A percentile compares a stretch with the other conserved stretches of the same genome.
phyloP scores from a whole-genome alignment of 1,140 invertebrate species.

The Trialeurodes vaporariorum region DNA sequence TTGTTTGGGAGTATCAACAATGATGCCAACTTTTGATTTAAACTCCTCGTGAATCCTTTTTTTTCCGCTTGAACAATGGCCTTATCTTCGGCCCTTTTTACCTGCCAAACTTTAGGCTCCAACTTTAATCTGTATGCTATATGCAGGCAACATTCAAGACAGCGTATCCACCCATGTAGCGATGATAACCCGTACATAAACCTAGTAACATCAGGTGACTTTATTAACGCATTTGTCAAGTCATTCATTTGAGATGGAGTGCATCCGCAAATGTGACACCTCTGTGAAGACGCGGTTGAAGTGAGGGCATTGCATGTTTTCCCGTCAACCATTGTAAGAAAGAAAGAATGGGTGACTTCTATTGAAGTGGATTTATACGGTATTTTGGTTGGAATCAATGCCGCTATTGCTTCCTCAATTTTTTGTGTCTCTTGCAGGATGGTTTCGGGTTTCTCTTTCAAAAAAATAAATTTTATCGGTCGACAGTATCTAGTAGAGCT shows the following conservation, averaged over 20 bases:
- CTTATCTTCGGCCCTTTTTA: constrained; percentile 18
- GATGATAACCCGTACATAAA: constrained; percentile 5
- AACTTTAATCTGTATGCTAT: constrained; percentile 4
- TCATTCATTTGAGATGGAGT: no score
- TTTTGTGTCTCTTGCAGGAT: constrained; percentile 24
- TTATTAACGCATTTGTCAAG: no score
- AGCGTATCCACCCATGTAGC: constrained; percentile 5
- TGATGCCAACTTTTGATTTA: constrained; percentile 13
- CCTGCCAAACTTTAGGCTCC: constrained; percentile 19
- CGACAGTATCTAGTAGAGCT: constrained; percentile 31
- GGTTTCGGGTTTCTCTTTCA: constrained; percentile 25
- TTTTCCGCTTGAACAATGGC: constrained; percentile 7
- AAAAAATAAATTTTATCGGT: constrained; percentile 28
- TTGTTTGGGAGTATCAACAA: constrained; percentile 21
- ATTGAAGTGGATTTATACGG: no score
- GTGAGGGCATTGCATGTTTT: no score
- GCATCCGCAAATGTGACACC: no score
- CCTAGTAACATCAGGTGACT: no score
- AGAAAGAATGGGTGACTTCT: no score
- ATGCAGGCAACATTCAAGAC: constrained; percentile 8
- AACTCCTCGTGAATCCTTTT: constrained; percentile 14
- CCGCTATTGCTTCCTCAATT: constrained; percentile 24
- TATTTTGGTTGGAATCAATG: constrained; percentile 20
- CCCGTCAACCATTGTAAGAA: no score
- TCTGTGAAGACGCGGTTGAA: no score